phyloP scores from a whole-genome alignment of 2,888 invertebrate species.

The Ophion costatus region DNA sequence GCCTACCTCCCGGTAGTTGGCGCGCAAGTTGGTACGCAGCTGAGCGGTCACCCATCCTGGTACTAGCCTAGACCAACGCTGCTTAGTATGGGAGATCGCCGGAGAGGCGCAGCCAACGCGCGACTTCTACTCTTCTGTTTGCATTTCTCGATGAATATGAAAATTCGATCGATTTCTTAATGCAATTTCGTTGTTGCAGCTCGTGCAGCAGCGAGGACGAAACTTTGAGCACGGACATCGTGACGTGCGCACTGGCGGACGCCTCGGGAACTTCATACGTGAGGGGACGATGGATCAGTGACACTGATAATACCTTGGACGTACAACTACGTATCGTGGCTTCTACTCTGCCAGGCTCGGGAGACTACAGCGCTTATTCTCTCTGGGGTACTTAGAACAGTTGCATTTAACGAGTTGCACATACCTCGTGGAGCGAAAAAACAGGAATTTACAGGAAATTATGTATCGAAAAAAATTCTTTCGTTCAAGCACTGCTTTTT shows the following conservation, averaged over 20 bases:
- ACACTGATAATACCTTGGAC: constrained; percentile 88
- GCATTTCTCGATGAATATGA: not conserved
- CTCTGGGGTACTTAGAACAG: constrained; percentile 87
- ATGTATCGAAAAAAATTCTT: too few relatives aligned
- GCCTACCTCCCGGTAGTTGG: too few relatives aligned
- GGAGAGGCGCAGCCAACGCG: not conserved
- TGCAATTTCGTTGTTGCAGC: constrained; percentile 62
- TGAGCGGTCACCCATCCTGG: not conserved
- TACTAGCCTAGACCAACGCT: not conserved
- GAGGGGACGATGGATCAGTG: constrained; percentile 91
- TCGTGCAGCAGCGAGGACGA: constrained; percentile 80
- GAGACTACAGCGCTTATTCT: constrained; percentile 92
- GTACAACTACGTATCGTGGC: constrained; percentile 91
- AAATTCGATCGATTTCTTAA: not conserved
- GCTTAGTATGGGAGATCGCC: too few relatives aligned
- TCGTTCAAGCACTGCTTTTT: too few relatives aligned
- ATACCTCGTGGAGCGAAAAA: too few relatives aligned
- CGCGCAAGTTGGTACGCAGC: too few relatives aligned
- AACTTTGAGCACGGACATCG: constrained; percentile 77
- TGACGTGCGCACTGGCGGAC: constrained; percentile 86
- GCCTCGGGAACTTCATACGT: constrained; percentile 92
- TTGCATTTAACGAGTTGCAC: constrained; percentile 23
- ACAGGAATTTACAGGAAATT: too few relatives aligned
- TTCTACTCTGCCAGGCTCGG: constrained; percentile 93
- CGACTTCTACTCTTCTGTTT: too few relatives aligned